Evolutionary conservation across 2,888 invertebrate species (phyloP).

Genomic region (Aplocera efformata): DNA sequence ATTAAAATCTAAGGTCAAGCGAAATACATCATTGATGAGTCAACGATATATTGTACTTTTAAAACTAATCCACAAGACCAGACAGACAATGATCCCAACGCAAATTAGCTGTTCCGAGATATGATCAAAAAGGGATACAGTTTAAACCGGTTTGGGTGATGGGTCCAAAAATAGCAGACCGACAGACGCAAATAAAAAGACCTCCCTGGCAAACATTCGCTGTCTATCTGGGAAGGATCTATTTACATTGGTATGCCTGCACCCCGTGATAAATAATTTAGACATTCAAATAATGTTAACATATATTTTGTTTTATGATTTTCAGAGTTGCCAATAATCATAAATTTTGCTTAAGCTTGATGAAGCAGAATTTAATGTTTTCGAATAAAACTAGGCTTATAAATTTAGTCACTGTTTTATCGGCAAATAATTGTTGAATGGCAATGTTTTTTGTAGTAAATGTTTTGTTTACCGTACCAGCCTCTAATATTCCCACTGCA

Average conservation of each 20-base stretch:
- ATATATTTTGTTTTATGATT: constrained; percentile 8
- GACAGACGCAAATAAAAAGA: constrained; percentile 45
- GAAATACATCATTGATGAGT: constrained; percentile 1
- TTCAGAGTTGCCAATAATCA: too few species aligned
- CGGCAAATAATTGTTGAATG: too few species aligned
- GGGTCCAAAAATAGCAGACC: constrained; percentile 43
- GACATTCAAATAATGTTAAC: not conserved
- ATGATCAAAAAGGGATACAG: constrained; percentile 27
- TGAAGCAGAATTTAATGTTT: too few species aligned
- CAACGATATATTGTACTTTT: not conserved
- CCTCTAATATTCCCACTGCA: too few species aligned
- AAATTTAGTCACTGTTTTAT: too few species aligned
- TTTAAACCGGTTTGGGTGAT: constrained; percentile 38
- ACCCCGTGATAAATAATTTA: not conserved
- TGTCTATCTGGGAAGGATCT: constrained; percentile 33
- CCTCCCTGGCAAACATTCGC: constrained; percentile 42
- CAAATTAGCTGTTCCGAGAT: constrained; percentile 29
- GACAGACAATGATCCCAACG: constrained; percentile 15
- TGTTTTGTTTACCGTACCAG: too few species aligned
- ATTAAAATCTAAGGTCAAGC: not conserved
- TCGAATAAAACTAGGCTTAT: too few species aligned
- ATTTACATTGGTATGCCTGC: constrained; percentile 35
- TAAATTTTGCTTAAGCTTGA: too few species aligned
- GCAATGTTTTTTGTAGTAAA: too few species aligned
- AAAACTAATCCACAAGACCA: constrained; percentile 6